A percentile compares a stretch with the other conserved stretches of the same genome.
These are phyloP conservation scores for Entomyzon cyanotis DNA, from an alignment of 2,113 vertebrate species.

Conservation along the genomic window DNA sequence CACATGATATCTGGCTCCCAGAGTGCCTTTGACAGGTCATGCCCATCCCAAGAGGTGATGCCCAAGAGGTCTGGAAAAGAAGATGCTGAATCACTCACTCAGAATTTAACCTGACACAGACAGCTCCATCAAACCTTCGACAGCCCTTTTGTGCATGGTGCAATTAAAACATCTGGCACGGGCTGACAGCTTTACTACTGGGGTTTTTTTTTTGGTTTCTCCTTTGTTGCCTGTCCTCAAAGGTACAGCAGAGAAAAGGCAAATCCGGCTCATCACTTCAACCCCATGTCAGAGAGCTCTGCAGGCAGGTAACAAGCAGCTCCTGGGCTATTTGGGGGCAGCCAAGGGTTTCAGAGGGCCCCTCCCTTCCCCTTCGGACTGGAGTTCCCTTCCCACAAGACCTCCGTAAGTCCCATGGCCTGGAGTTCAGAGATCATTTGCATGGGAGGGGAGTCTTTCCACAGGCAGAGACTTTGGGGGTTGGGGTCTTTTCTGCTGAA, in stretches of 20 bases:
- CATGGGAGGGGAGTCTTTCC: background rate
- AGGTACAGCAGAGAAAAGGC: background rate
- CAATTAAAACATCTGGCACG: background rate
- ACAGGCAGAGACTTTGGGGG: background rate
- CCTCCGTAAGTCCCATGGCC: accelerated
- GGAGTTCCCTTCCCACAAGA: background rate
- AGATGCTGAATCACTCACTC: background rate
- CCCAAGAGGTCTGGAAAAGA: background rate
- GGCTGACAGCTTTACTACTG: background rate
- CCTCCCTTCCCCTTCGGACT: accelerated
- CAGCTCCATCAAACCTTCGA: accelerated
- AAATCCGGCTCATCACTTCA: background rate
- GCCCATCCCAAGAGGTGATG: background rate
- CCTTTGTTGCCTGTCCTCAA: background rate
- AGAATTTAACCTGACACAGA: background rate
- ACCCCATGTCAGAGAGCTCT: background rate
- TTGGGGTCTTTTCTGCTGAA: accelerated
- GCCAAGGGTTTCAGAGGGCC: background rate
- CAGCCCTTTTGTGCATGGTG: background rate
- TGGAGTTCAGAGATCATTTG: background rate
- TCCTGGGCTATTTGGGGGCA: background rate
- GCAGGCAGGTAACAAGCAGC: background rate
- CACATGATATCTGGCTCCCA: accelerated
- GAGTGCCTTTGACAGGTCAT: background rate
- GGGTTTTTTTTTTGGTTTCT: background rate